Base-by-base conservation (phyloP, 2,888 invertebrate species). In the Acronicta leporina region DNA sequence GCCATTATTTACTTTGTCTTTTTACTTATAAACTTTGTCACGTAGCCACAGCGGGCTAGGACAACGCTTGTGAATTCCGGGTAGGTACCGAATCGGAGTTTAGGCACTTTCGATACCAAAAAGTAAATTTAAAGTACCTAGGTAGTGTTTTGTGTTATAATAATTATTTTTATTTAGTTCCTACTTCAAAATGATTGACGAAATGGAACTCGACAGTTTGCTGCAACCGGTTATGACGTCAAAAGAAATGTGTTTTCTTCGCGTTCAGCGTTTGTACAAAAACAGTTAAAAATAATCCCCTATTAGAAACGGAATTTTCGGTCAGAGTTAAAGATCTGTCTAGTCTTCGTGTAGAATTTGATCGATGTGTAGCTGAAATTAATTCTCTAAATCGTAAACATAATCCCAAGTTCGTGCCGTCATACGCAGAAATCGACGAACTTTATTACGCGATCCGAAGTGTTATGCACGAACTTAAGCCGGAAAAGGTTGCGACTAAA, bases 171-270 rank as follows among this genome's bases (percentile, higher is more conserved):
- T 1, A 30, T 8, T 8, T 30, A 30, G 30, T 30, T 30, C 30
- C 30, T 30, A 30, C 10, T 30, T 30, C 30, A 30, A 30, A 30
- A 30, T 30, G 30, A 8, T 9, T 30, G 30, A 42, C 41, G 15
- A 42, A 42, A 42, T 5, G 9, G 41, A 42, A 15, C 14, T 42
- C 9, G 41, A 42, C 14, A 14, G 14, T 14, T 42, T 42, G 5
- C 9, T 42, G 41, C 41, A 42, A 42, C 41, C 41, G 4, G 5
- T 42, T 42, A 5, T 42, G 41, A 42, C 41, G 41, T 42, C 41
- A 15, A 42, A 42, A 15, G 41, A 42, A 42, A 42, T 42, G 41
- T 42, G 41, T 42, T 42, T 42, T 42, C 1, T 42, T 42, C 41
- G 41, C 15, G 41, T 42, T 16, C 41, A 42, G 41, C 41, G 15